Conservation (phyloP, 2,888 invertebrate genomes). For the Seira musarum region DNA sequence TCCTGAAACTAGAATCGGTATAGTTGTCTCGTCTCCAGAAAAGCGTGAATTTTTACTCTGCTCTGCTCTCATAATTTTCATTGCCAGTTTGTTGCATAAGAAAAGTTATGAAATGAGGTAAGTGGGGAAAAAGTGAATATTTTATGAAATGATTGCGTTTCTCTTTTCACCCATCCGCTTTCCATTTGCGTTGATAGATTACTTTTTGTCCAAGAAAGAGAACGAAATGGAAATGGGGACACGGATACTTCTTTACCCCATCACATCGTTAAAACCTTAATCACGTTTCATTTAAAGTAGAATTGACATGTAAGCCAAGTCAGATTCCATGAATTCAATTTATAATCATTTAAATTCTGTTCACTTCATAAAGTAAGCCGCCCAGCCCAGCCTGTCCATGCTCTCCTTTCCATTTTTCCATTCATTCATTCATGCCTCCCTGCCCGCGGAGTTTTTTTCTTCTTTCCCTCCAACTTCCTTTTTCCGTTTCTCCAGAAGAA, state of each 20-base stretch:
- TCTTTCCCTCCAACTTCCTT: conserved; percentile 17
- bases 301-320: not conserved
- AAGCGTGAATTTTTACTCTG: not conserved
- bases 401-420: conserved; percentile 28
- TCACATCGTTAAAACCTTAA: conserved; percentile 15
- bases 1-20: not conserved
- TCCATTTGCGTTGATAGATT: not conserved
- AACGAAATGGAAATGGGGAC: not conserved
- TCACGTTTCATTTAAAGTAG: conserved; percentile 15
- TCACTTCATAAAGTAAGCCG: not conserved
- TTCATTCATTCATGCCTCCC: conserved; percentile 8
- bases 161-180: not conserved
- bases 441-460: conserved; percentile 4
- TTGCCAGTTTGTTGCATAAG: conserved; percentile 11
- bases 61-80: not conserved
- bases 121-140: conserved; percentile 1
- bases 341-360: conserved; percentile 1
- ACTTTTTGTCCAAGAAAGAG: not conserved
- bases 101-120: not conserved
- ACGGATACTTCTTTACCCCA: not conserved
- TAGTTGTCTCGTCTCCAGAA: not conserved
- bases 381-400: too few relatives aligned
- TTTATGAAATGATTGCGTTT: not conserved
- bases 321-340: not conserved
- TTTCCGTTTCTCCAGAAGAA: conserved; percentile 7